Conservation (phyloP, 2,888 invertebrate species). For the Pseudanteris insignis region DNA sequence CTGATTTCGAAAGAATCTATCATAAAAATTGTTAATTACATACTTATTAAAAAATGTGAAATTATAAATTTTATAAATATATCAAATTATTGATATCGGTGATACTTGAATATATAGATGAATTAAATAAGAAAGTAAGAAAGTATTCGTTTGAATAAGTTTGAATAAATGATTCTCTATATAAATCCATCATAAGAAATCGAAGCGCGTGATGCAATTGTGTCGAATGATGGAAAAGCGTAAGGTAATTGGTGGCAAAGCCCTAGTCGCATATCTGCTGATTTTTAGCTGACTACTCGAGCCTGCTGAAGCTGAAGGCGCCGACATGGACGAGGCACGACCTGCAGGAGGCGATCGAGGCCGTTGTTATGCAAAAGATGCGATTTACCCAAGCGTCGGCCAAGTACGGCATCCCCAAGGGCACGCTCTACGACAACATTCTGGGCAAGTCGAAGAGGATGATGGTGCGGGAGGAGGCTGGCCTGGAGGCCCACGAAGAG, state of each 20-base stretch:
- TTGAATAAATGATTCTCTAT: no score
- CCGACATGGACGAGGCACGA: conserved; percentile 80
- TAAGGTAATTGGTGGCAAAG: conserved; percentile 30
- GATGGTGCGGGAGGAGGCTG: conserved; percentile 78
- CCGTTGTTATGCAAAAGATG: conserved; percentile 79
- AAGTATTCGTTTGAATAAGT: no score
- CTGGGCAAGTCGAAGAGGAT: conserved; percentile 80
- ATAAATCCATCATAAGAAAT: conserved; percentile 16
- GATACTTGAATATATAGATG: no score
- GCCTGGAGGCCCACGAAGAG: conserved; percentile 72
- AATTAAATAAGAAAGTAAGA: no score
- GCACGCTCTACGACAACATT: conserved; percentile 81
- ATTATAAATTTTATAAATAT: no score
- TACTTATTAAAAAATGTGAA: no score
- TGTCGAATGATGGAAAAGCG: conserved; percentile 26
- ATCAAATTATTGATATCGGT: no score
- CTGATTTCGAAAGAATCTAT: no score
- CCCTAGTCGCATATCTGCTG: conserved; percentile 53
- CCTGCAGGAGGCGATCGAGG: conserved; percentile 79
- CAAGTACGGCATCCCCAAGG: conserved; percentile 78
- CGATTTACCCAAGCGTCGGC: conserved; percentile 80
- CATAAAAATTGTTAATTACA: no score
- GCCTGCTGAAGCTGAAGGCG: conserved; percentile 77
- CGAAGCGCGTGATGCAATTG: conserved; percentile 17
- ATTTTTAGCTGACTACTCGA: conserved; percentile 71